These are phyloP conservation scores for Neosilurus hyrtlii DNA, from an alignment of 2,797 vertebrate genomes.

Conservation along the genomic window DNA sequence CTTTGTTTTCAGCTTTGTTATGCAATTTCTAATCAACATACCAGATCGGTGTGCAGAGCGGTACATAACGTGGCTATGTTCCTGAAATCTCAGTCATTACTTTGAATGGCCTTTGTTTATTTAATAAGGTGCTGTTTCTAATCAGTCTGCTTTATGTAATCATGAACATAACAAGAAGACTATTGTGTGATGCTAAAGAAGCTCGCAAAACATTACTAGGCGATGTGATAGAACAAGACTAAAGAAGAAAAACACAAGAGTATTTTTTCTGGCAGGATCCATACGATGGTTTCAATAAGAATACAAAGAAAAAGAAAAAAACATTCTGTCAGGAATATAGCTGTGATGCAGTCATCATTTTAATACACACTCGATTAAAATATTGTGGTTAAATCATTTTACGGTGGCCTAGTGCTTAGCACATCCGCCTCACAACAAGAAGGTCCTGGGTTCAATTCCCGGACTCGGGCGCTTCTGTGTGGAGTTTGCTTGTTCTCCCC, in stretches of 20 bases:
- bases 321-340: neutral
- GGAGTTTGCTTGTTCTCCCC: too few relatives aligned
- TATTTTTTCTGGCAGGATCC: neutral
- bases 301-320: neutral
- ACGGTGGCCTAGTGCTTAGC: too few relatives aligned
- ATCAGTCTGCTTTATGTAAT: conserved; percentile 36
- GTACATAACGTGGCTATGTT: conserved; percentile 22
- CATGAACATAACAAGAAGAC: conserved; percentile 26
- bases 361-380: neutral
- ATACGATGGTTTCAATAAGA: too few relatives aligned
- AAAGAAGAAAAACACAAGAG: too few relatives aligned
- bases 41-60: conserved; percentile 11
- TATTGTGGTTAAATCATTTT: neutral
- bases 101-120: conserved; percentile 43
- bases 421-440: too few relatives aligned
- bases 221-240: neutral
- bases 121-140: conserved; percentile 39
- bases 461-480: too few relatives aligned
- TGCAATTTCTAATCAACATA: conserved; percentile 29
- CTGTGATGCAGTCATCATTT: neutral
- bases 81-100: conserved; percentile 18
- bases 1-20: conserved; percentile 13
- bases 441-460: too few relatives aligned
- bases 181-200: conserved; percentile 30
- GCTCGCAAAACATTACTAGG: neutral